phyloP scores from a whole-genome alignment of 2,113 vertebrate genomes.

The Meriones unguiculatus region DNA sequence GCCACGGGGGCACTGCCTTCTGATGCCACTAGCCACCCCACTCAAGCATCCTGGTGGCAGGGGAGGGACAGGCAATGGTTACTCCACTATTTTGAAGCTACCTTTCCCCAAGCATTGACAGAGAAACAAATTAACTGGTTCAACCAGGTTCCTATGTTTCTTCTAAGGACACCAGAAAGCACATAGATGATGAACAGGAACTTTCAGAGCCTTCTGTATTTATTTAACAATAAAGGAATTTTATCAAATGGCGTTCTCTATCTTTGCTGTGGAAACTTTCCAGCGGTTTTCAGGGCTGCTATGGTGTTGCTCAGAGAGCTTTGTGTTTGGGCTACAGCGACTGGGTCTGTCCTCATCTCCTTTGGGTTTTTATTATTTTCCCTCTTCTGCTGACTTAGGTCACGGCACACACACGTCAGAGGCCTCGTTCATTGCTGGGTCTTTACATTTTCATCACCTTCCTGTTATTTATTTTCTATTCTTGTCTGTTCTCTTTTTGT shows the following conservation, averaged over 20 bases:
- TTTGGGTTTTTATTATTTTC: neutral
- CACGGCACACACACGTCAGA: neutral
- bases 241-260: constrained; percentile 18
- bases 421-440: neutral
- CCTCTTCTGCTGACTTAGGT: neutral
- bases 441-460: neutral
- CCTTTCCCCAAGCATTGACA: neutral
- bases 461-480: constrained; percentile 18
- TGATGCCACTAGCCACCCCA: neutral
- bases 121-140: constrained; percentile 6
- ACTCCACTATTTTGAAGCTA: neutral
- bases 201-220: neutral
- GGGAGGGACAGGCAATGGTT: neutral
- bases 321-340: neutral
- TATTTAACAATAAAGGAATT: constrained; percentile 39
- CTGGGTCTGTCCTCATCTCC: too few species aligned
- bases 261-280: constrained; percentile 11
- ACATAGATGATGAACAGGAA: neutral
- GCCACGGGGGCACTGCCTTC: neutral
- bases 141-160: neutral
- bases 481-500: constrained; percentile 24
- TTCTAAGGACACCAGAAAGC: constrained; percentile 39
- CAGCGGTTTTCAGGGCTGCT: neutral
- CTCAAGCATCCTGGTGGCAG: neutral
- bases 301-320: neutral